phyloP scores from a whole-genome alignment of 2,113 vertebrate species.

The Cyanocitta stelleri region DNA sequence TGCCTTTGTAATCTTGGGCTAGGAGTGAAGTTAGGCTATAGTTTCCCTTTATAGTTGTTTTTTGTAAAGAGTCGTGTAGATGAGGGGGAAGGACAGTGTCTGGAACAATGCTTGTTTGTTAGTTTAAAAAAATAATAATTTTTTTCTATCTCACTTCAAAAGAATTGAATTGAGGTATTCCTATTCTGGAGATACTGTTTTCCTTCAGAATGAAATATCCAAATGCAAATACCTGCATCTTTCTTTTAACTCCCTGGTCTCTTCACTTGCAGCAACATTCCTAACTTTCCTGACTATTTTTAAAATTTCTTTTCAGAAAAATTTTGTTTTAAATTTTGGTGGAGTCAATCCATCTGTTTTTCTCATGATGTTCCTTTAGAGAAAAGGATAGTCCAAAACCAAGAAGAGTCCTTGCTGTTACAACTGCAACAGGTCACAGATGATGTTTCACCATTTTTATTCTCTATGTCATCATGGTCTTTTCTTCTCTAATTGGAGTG shows the following conservation, averaged over 20 bases:
- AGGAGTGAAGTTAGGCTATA: background rate
- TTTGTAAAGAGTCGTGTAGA: background rate
- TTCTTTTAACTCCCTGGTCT: background rate
- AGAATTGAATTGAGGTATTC: background rate
- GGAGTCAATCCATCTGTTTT: background rate
- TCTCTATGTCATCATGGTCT: background rate
- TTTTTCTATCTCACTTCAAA: background rate
- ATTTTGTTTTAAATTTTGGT: background rate
- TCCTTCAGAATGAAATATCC: background rate
- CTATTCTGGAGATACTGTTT: background rate
- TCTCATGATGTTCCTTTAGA: background rate
- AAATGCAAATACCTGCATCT: background rate
- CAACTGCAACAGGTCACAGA: background rate
- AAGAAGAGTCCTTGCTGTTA: background rate
- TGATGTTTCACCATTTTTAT: background rate
- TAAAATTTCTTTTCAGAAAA: background rate
- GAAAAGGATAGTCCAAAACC: background rate
- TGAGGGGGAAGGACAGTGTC: background rate
- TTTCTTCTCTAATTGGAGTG: background rate
- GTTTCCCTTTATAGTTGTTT: background rate
- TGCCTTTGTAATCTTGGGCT: background rate
- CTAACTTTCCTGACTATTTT: background rate
- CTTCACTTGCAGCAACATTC: background rate
- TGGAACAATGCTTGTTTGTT: background rate
- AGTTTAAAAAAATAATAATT: background rate